Conservation (phyloP, 2,113 vertebrate species). For the Boleophthalmus pectinirostris region DNA sequence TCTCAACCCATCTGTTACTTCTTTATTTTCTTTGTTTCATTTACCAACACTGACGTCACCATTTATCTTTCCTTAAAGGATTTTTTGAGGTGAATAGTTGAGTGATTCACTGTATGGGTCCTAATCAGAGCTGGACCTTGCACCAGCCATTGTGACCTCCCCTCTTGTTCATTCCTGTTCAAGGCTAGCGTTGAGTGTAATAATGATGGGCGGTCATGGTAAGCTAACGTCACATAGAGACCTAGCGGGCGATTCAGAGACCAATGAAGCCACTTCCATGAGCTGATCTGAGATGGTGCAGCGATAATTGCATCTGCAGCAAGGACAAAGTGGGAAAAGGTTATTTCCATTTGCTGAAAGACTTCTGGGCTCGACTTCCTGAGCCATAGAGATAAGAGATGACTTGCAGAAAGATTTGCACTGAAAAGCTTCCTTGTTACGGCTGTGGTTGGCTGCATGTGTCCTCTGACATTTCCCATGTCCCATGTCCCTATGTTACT, state of each 20-base stretch:
- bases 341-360: slow-evolving; percentile 63
- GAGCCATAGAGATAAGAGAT: slow-evolving; percentile 13
- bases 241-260: slow-evolving; percentile 41
- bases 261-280: slow-evolving; percentile 44
- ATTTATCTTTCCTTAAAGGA: background rate
- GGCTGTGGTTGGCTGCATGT: background rate
- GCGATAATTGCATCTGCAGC: slow-evolving; percentile 61
- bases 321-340: slow-evolving; percentile 57
- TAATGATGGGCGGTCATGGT: slow-evolving; percentile 37
- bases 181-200: slow-evolving; percentile 36
- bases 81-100: slow-evolving; percentile 6
- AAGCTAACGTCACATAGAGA: slow-evolving; percentile 40
- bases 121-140: slow-evolving; percentile 34
- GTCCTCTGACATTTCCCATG: background rate
- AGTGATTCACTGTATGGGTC: slow-evolving; percentile 18
- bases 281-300: slow-evolving; percentile 36
- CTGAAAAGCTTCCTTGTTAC: background rate
- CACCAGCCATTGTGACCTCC: background rate
- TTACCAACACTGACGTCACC: background rate
- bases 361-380: slow-evolving; percentile 46
- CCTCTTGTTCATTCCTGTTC: slow-evolving; percentile 16
- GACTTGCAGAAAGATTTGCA: background rate
- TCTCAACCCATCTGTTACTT: background rate
- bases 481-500: background rate
- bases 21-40: slow-evolving; percentile 18